These are phyloP conservation scores for Virgularia gustaviana DNA, from an alignment of 92 coral and sea anemone genomes.

Conservation along the genomic window DNA sequence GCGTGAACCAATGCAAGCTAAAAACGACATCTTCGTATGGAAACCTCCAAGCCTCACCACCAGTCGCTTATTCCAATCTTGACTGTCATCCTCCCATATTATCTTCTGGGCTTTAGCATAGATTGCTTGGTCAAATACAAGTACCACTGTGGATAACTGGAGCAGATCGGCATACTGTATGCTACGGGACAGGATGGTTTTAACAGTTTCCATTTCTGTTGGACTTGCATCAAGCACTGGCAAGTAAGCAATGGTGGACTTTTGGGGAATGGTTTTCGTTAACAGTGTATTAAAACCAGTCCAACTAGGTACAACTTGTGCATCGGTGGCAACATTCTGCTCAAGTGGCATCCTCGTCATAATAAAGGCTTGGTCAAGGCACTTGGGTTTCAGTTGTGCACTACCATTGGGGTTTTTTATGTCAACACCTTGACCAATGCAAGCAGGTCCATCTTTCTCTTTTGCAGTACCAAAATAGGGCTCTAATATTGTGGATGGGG, in stretches of 20 bases:
- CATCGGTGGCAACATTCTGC: neutral
- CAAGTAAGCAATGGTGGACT: conserved; percentile 57
- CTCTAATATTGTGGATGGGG: conserved; percentile 10
- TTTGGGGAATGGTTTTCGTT: conserved; percentile 24
- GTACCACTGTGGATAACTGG: conserved; percentile 40
- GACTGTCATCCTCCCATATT: conserved; percentile 48
- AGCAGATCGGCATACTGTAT: conserved; percentile 41
- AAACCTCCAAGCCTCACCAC: conserved; percentile 53
- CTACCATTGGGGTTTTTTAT: neutral
- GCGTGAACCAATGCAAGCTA: conserved; percentile 49
- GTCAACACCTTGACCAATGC: conserved; percentile 22
- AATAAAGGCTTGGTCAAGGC: conserved; percentile 18
- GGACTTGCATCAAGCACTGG: conserved; percentile 62
- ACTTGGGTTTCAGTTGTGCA: conserved; percentile 11
- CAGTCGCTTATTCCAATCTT: conserved; percentile 37
- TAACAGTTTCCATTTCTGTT: conserved; percentile 62
- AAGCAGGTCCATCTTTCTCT: conserved; percentile 24
- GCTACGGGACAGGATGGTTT: conserved; percentile 42
- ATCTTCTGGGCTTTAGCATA: conserved; percentile 64
- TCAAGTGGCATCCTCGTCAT: conserved; percentile 13
- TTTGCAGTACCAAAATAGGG: conserved; percentile 28
- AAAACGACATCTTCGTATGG: conserved; percentile 47
- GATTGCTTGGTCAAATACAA: conserved; percentile 64
- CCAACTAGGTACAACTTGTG: conserved; percentile 42
- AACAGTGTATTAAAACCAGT: conserved; percentile 59